Evolutionary conservation across 2,113 vertebrate genomes (phyloP), one percentile per base, ranked within the genome.

Genomic region (Caracal caracal): DNA sequence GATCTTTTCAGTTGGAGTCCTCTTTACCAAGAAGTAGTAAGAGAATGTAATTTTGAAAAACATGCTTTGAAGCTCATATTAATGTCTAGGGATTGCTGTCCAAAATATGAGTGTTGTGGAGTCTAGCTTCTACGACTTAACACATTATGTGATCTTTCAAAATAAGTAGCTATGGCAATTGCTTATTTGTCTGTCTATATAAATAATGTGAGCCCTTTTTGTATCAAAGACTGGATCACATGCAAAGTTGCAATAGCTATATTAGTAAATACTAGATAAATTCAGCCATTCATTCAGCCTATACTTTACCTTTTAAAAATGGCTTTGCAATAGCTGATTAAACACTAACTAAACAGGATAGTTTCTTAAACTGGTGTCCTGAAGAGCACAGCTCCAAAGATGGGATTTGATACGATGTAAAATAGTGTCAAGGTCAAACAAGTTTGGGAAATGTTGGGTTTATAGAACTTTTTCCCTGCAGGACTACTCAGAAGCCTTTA

Each of bases 261-360:
- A 19, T 71, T 87, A 40, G 59, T 28, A 94, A 78, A 65, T 65
- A 76, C 3, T 79, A 22, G 35, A 63, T 10, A 94, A 90, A 86
- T 79, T 84, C 35, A 93, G 68, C 78, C 30, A 56, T 53, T 73
- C n/a, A 94, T 53, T 76, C 37, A 89, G 59, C 7, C 47, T 78
- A 92, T 87, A 78, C 0, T 22, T n/a, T 95, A 63, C 63, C 28
- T 89, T 76, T 79, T 59, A 90, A 96, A 96, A 89, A 87, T 75
- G 47, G 40, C 40, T 93, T 96, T 92, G 35, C 37, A 80, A 88
- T 3, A 73, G 9, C 26, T 95, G 63, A 43, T 33, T 92, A 92
- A 78, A 70, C 9, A 56, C 1, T 37, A 83, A 78, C 53, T 24
- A 78, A 76, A 73, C 10, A 88, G 15, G 53, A 59, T n/a, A 70